Percentiles rank a stretch among this genome's conserved stretches.
Evolutionary conservation across 1,140 invertebrate genomes (phyloP).

Genomic region (Caenorhabditis brenneri): DNA sequence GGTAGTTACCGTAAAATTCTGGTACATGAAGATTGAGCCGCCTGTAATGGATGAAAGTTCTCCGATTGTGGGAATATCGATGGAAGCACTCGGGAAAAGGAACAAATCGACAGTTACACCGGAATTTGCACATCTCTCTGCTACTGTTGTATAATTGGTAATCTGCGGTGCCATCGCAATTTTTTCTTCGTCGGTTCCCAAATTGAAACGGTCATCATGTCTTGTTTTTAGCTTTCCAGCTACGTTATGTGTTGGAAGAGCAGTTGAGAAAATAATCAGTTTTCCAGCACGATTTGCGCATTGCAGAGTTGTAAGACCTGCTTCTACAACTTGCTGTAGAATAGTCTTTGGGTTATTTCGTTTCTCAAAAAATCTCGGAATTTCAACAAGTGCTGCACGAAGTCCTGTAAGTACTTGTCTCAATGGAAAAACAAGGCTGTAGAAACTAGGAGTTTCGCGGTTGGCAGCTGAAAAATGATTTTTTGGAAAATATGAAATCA

Average conservation of each 20-base stretch:
- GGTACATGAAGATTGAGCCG: conserved; percentile 93
- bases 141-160: conserved; percentile 90
- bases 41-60: conserved; percentile 90
- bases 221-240: conserved; percentile 93
- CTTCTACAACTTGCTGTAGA: conserved; percentile 91
- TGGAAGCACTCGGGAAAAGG: conserved; percentile 91
- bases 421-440: conserved; percentile 83
- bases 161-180: conserved; percentile 79
- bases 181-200: conserved; percentile 91
- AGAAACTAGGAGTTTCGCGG: conserved; percentile 89
- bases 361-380: conserved; percentile 87
- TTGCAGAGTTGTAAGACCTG: conserved; percentile 86
- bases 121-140: conserved; percentile 86
- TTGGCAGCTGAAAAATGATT: conserved; percentile 79
- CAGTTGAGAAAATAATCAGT: conserved; percentile 92
- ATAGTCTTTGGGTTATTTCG: conserved; percentile 89
- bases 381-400: conserved; percentile 78
- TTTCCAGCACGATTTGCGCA: conserved; percentile 90
- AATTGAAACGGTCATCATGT: conserved; percentile 90
- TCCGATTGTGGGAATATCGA: conserved; percentile 90
- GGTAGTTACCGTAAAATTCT: conserved; percentile 83
- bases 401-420: conserved; percentile 73
- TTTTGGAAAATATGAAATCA: not conserved
- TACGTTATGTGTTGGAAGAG: conserved; percentile 87
- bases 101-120: conserved; percentile 90